Evolutionary conservation across 2,797 vertebrate genomes (phyloP), one percentile per base, ranked within the genome.

Genomic region (Hypotaenidia okinawae): DNA sequence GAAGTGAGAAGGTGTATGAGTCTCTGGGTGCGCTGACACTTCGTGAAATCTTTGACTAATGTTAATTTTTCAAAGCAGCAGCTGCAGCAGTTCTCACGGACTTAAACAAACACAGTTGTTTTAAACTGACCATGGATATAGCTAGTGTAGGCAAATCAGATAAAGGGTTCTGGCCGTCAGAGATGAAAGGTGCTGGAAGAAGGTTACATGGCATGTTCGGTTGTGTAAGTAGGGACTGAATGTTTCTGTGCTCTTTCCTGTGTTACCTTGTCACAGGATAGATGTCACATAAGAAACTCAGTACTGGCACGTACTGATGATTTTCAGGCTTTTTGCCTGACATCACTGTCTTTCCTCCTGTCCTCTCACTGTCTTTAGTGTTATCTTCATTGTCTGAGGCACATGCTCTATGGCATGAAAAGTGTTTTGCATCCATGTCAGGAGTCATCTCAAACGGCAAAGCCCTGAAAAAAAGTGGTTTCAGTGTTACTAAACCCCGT

Each of bases 191-290:
- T 30, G 8, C 33, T 67, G 18, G 11, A 59, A 41, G 28, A 54
- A 39, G 57, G 21, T 45, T 28, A 2, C 32, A 16, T 1, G 2
- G n/a, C 17, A 2, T 2, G 3, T 28, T 58, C 64, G 54, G n/a
- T 64, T 77, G 15, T 35, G 45, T 22, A 24, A 62, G 18, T 16
- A 47, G 45, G 9, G 33, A 27, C 21, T 57, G 23, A 30, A 45
- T n/a, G 32, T n/a, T 41, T 76, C 54, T 72, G 16, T 28, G 52
- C 45, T 75, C 6, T 70, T 5, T 70, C n/a, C 45, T 6, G 13
- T 45, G 33, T 78, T 76, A 22, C 25, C 61, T 66, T 15, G 5
- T 57, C 35, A 55, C 45, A n/a, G 49, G 41, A 77, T 59, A n/a
- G 25, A 13, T 33, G 24, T 35, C 18, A 41, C 3, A 1, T 28